Evolutionary conservation across 2,113 vertebrate species (phyloP).

Genomic region (Corythornis madagascariensis): DNA sequence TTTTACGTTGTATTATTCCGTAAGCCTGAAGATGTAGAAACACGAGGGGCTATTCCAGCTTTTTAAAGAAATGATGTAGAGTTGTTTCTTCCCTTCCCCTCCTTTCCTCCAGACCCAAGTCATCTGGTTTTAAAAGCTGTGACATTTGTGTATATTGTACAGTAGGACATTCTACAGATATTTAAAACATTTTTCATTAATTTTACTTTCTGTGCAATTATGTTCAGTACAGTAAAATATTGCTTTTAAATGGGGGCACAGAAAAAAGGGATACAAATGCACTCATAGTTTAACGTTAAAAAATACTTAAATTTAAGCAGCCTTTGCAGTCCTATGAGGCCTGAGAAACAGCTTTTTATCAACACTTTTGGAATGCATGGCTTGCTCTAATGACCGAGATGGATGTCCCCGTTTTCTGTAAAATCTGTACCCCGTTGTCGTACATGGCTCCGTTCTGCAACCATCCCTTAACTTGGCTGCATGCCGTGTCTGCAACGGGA

Average conservation of each 20-base stretch:
- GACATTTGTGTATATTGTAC: not conserved
- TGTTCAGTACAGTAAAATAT: not conserved
- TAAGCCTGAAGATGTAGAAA: not conserved
- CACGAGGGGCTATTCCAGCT: not conserved
- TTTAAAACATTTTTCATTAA: not conserved
- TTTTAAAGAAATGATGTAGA: not conserved
- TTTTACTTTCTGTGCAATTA: not conserved
- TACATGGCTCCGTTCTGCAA: not conserved
- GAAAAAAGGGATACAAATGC: not conserved
- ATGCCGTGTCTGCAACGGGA: not conserved
- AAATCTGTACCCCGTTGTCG: not conserved
- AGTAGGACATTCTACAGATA: not conserved
- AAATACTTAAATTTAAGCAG: not conserved
- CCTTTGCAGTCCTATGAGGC: not conserved
- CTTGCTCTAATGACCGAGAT: not conserved
- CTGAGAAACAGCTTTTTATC: not conserved
- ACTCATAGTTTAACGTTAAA: not conserved
- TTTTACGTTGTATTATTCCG: not conserved
- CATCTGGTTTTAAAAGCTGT: not conserved
- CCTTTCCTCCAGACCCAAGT: not conserved
- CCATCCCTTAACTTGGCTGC: fast-evolving
- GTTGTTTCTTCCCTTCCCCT: not conserved
- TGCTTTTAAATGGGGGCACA: not conserved
- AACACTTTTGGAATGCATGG: not conserved
- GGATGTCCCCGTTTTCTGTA: not conserved